Evolutionary conservation across 2,797 vertebrate species (phyloP), one percentile per base, ranked within the genome.

Genomic region (Nyctibius grandis): DNA sequence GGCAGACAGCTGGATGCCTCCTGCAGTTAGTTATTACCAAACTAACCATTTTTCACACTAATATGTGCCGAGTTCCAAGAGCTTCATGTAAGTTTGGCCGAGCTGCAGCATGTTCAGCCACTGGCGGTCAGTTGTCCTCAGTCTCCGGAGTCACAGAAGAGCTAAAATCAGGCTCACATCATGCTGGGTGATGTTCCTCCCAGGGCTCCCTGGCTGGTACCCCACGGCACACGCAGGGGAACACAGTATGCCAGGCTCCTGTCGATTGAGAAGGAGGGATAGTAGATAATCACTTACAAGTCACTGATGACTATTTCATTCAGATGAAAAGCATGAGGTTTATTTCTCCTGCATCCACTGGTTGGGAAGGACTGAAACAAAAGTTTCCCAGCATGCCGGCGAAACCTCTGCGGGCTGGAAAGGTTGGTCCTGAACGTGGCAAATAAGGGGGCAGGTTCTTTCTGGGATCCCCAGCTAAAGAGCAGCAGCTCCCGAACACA

Each of bases 211-310:
- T 16, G 50, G 47, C 7, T 57, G 54, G 47, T n/a, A 11, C 16
- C 76, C 33, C 12, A 0, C 15, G 47, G 61, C 34, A 36, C 15
- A 1, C 4, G 19, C 38, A 61, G 64, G n/a, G 23, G 38, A 78
- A 3, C 47, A 53, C 22, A 50, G 17, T 2, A 4, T n/a, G 59
- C 45, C 53, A 88, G 31, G 45, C 45, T 88, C 36, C 76, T 50
- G 28, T 17, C 0, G 0, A 1, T 0, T 18, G 48, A 81, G 69
- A 31, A 74, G 59, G 33, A 68, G 40, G 60, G 20, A 54, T 22
- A 72, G 40, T 0, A 70, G 64, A 47, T 36, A 65, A 59, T 22
- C 51, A n/a, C 33, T 23, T n/a, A 21, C 2, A 73, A 85, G 33
- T 38, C 60, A 34, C 65, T 47, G 28, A 9, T 67, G 40, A 68